Conservation (phyloP, 2,113 vertebrate genomes). For the Ciconia maguari region DNA sequence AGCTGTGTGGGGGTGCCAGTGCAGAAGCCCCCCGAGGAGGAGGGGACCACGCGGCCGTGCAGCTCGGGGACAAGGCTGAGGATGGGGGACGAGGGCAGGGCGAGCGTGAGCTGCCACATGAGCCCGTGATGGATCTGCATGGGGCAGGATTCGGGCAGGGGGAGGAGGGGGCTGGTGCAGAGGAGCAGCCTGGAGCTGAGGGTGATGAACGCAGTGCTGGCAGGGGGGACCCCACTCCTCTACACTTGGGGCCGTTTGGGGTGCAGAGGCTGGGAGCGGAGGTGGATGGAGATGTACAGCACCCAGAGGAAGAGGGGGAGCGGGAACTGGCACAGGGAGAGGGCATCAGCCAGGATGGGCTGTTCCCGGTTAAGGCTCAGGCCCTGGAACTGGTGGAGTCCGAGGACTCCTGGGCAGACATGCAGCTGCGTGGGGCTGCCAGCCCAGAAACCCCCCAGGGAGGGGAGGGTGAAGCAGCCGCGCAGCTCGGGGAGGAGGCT, state of each 20-base stretch:
- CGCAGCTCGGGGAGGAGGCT: rapidly evolving
- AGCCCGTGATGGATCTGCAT: background rate
- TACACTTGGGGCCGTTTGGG: no score
- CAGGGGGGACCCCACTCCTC: no score
- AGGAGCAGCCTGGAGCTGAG: no score
- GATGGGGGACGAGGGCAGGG: background rate
- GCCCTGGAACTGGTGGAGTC: no score
- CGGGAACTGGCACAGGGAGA: no score
- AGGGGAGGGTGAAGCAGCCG: rapidly evolving
- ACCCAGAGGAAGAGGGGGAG: no score
- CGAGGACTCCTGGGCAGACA: background rate
- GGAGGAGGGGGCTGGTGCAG: background rate
- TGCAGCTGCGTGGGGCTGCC: rapidly evolving
- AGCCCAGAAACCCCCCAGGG: background rate
- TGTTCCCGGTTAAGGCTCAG: no score
- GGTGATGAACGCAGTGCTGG: no score
- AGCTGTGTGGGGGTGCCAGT: rapidly evolving
- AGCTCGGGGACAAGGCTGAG: background rate
- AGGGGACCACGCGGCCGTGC: no score
- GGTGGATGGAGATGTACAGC: no score
- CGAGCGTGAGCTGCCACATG: background rate
- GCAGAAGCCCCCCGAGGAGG: rapidly evolving
- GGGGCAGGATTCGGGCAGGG: background rate
- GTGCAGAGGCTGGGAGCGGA: no score
- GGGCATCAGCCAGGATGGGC: no score